A percentile compares a stretch with the other conserved stretches of the same genome.
phyloP scores from a whole-genome alignment of 2,797 vertebrate genomes.

The Staurois parvus region DNA sequence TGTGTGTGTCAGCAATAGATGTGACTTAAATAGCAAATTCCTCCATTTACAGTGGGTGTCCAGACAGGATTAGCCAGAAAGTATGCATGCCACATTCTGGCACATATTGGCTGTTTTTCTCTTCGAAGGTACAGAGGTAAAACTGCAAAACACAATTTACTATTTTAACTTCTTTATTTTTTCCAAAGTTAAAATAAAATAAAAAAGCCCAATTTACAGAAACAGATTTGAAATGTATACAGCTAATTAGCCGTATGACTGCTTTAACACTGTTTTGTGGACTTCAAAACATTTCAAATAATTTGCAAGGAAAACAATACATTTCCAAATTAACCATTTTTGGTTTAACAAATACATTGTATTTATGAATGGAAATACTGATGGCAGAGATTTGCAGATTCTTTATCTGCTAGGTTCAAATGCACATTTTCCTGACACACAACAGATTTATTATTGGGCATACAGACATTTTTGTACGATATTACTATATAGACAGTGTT shows the following conservation, averaged over 20 bases:
- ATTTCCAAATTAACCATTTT: neutral
- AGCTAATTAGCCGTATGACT: neutral
- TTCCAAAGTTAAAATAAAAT: neutral
- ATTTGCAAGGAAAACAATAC: neutral
- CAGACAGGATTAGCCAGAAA: too few species aligned
- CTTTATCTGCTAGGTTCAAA: neutral
- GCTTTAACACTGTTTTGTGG: constrained; percentile 14
- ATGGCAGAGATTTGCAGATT: neutral
- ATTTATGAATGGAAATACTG: constrained; percentile 2
- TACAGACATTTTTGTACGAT: neutral
- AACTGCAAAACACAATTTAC: neutral
- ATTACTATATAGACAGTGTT: too few species aligned
- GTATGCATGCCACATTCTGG: too few species aligned
- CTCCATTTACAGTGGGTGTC: too few species aligned
- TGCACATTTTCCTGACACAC: neutral
- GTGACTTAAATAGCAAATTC: too few species aligned
- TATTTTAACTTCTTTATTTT: constrained; percentile 31
- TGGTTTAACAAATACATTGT: neutral
- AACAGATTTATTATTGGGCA: neutral
- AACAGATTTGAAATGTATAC: neutral
- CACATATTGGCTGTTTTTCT: too few species aligned
- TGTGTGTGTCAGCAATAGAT: too few species aligned
- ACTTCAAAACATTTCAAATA: neutral
- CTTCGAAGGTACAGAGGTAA: neutral
- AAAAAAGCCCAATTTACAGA: constrained; percentile 4